Percentiles rank a stretch among this genome's conserved stretches.
phyloP scores from a whole-genome alignment of 1,140 invertebrate species.

The Uloborus diversus region DNA sequence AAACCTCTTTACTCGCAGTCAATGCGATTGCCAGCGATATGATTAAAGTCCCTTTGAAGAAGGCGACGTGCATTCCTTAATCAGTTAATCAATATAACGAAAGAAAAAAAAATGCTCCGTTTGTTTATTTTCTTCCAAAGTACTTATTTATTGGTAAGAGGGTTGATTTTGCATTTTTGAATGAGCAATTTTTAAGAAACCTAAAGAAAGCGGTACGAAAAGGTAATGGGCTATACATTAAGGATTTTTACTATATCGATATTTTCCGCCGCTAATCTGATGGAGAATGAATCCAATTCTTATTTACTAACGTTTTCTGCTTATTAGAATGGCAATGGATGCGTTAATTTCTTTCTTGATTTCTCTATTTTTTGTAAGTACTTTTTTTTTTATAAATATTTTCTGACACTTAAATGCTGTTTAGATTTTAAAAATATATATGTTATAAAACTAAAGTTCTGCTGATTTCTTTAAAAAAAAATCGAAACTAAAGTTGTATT shows the following conservation, averaged over 20 bases:
- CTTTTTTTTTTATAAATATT: too few species aligned
- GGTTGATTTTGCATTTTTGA: conserved; percentile 28
- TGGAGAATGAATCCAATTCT: too few species aligned
- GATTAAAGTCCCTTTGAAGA: conserved; percentile 44
- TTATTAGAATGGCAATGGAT: too few species aligned
- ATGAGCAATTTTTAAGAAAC: conserved; percentile 39
- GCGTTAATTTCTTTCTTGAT: too few species aligned
- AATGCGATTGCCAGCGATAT: conserved; percentile 52
- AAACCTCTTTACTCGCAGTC: conserved; percentile 26
- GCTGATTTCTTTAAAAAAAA: too few species aligned
- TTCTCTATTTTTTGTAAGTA: too few species aligned
- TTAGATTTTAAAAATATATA: too few species aligned
- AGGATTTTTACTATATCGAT: conserved; percentile 41
- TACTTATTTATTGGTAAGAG: conserved; percentile 43
- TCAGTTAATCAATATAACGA: conserved; percentile 52
- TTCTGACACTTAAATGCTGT: too few species aligned
- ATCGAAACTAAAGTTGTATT: too few species aligned
- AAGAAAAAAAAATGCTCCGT: conserved; percentile 22
- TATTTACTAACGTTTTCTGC: too few species aligned
- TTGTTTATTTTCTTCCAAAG: conserved; percentile 8
- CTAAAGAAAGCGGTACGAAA: conserved; percentile 31
- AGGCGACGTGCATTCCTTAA: conserved; percentile 15
- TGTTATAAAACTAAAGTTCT: too few species aligned
- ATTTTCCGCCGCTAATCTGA: not conserved
- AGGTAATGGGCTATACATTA: conserved; percentile 49